A percentile compares a stretch with the other conserved stretches of the same genome.
These are phyloP conservation scores for Nymphalis urticae DNA, from an alignment of 2,888 invertebrate species.

Conservation along the genomic window DNA sequence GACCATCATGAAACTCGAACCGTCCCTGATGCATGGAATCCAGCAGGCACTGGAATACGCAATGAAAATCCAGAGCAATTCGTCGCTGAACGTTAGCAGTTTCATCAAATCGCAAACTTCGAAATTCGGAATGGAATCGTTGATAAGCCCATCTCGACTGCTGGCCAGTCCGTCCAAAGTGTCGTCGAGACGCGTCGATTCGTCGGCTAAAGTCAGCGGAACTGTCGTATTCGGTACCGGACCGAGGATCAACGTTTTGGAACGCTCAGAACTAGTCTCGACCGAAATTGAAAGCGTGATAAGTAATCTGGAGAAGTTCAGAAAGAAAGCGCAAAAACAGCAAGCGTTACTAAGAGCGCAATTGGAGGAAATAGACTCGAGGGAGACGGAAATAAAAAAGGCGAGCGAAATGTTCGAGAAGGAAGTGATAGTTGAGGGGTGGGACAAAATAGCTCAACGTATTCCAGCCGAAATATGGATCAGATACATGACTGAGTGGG, in stretches of 20 bases:
- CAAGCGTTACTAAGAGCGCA: slow-evolving; percentile 73
- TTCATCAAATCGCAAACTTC: slow-evolving; percentile 60
- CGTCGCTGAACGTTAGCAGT: slow-evolving; percentile 54
- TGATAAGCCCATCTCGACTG: slow-evolving; percentile 56
- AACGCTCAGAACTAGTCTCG: slow-evolving; percentile 75
- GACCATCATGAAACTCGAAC: slow-evolving; percentile 71
- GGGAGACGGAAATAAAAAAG: slow-evolving; percentile 75
- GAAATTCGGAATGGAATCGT: slow-evolving; percentile 51
- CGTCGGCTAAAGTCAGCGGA: slow-evolving; percentile 61
- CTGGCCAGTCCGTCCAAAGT: slow-evolving; percentile 49
- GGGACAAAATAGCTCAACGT: slow-evolving; percentile 82
- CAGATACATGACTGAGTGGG: slow-evolving; percentile 83
- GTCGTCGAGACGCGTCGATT: slow-evolving; percentile 63
- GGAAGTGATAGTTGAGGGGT: slow-evolving; percentile 74
- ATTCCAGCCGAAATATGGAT: slow-evolving; percentile 83
- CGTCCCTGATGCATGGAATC: slow-evolving; percentile 71
- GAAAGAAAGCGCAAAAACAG: slow-evolving; percentile 58
- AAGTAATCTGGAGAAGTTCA: slow-evolving; percentile 52
- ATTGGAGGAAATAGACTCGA: slow-evolving; percentile 79
- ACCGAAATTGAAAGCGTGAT: slow-evolving; percentile 76
- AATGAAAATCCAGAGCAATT: slow-evolving; percentile 53
- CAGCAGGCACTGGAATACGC: slow-evolving; percentile 69
- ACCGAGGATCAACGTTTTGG: slow-evolving; percentile 75
- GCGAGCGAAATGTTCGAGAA: slow-evolving; percentile 74
- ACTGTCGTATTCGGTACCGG: slow-evolving; percentile 60